phyloP scores from a whole-genome alignment of 2,113 vertebrate species.

The Pygoscelis antarcticus region DNA sequence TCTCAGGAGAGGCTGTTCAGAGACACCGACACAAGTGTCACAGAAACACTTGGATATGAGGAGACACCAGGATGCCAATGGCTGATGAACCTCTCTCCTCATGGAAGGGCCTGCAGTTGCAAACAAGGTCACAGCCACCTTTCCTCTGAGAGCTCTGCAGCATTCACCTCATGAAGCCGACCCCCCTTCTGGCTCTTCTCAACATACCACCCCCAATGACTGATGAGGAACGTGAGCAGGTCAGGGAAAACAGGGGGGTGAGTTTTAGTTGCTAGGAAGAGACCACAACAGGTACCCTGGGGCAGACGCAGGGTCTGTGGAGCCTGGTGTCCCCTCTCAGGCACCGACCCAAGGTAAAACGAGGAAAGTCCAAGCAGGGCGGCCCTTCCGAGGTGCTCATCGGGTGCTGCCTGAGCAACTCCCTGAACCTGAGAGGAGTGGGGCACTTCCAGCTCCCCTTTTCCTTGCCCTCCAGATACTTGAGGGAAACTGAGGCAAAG shows the following conservation, averaged over 20 bases:
- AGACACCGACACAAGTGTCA: background rate
- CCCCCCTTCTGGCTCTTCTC: background rate
- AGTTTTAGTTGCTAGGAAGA: background rate
- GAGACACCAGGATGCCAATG: background rate
- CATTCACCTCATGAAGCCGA: background rate
- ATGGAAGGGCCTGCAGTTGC: fast-evolving
- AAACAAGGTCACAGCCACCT: background rate
- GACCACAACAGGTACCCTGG: background rate
- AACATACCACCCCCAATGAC: background rate
- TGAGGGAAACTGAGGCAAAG: background rate
- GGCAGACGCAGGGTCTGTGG: background rate
- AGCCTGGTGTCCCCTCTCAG: background rate
- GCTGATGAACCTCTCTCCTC: background rate
- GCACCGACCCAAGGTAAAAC: background rate
- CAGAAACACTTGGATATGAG: background rate
- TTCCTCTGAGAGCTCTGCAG: background rate
- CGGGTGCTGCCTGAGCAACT: background rate
- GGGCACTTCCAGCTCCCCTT: background rate
- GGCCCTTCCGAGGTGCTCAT: background rate
- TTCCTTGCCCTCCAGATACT: background rate
- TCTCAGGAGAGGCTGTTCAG: background rate
- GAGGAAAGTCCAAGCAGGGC: background rate
- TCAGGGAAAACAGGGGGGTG: background rate
- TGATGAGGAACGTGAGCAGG: background rate
- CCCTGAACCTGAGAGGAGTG: background rate